Percentiles rank a stretch among this genome's conserved stretches.
Conservation (phyloP, 2,888 invertebrate genomes). For the Ichneumon xanthorius region DNA sequence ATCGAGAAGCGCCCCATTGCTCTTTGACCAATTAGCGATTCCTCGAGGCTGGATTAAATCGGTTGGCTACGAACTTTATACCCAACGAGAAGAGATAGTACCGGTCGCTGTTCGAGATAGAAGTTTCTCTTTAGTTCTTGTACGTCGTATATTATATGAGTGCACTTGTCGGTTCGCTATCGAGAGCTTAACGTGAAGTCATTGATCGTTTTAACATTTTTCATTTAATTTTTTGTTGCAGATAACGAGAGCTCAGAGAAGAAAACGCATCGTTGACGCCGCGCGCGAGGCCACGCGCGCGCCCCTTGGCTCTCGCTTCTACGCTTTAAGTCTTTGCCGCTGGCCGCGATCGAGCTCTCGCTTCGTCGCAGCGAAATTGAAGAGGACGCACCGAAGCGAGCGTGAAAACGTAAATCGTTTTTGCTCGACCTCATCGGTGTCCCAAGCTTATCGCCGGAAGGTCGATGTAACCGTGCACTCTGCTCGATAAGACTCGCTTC, state of each 20-base stretch:
- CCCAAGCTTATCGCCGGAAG: slow-evolving; percentile 38
- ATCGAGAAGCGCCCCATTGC: slow-evolving; percentile 53
- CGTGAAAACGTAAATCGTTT: slow-evolving; percentile 31
- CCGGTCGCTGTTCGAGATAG: slow-evolving; percentile 12
- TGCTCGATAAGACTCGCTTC: slow-evolving; percentile 11
- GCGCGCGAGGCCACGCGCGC: slow-evolving; percentile 20
- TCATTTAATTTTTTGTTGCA: background rate
- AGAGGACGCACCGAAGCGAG: background rate
- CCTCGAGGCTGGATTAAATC: slow-evolving; percentile 59
- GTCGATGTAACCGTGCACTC: slow-evolving; percentile 56
- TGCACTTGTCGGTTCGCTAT: slow-evolving; percentile 1
- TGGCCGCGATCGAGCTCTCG: background rate
- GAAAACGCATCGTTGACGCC: slow-evolving; percentile 21
- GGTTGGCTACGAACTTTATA: slow-evolving; percentile 75
- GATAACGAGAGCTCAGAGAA: slow-evolving; percentile 10
- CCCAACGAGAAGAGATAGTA: slow-evolving; percentile 52
- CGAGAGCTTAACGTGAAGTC: slow-evolving; percentile 21
- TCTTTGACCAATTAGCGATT: slow-evolving; percentile 57
- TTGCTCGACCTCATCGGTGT: background rate
- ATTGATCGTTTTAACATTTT: slow-evolving; percentile 17
- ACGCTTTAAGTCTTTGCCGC: slow-evolving; percentile 10
- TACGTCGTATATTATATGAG: background rate
- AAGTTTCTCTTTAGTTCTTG: background rate
- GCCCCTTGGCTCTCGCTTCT: slow-evolving; percentile 2
- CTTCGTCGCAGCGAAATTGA: background rate